phyloP scores from a whole-genome alignment of 2,888 invertebrate genomes.

The Nomada ruficornis region DNA sequence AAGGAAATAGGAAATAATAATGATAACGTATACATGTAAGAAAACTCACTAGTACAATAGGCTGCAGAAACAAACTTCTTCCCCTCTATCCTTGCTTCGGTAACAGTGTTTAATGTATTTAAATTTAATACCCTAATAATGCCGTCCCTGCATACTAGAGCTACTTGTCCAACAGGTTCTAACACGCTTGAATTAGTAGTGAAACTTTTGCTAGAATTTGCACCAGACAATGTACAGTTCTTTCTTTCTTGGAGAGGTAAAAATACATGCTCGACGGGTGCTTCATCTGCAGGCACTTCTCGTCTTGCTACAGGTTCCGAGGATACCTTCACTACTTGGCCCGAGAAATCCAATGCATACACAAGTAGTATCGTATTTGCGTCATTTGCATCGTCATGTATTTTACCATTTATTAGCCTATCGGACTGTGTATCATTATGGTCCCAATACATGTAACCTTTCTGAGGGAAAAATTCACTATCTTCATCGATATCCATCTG shows the following conservation, averaged over 20 bases:
- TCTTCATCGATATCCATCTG: conserved; percentile 83
- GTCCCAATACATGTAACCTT: conserved; percentile 86
- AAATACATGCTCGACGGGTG: conserved; percentile 89
- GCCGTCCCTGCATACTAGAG: conserved; percentile 91
- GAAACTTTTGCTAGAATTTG: conserved; percentile 45
- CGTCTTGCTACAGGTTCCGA: conserved; percentile 87
- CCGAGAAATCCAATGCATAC: conserved; percentile 86
- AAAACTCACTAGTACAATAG: conserved; percentile 91
- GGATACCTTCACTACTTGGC: conserved; percentile 85
- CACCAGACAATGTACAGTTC: conserved; percentile 49
- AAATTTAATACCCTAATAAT: conserved; percentile 90
- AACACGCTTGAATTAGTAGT: conserved; percentile 51
- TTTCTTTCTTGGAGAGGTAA: conserved; percentile 86
- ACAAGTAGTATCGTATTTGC: conserved; percentile 85
- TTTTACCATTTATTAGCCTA: conserved; percentile 86
- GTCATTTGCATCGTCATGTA: conserved; percentile 73
- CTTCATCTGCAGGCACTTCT: conserved; percentile 88
- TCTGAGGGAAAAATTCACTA: conserved; percentile 78
- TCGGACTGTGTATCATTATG: conserved; percentile 86
- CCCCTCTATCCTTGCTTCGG: conserved; percentile 88
- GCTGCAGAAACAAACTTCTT: conserved; percentile 92
- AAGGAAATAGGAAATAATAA: background rate
- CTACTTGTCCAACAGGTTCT: conserved; percentile 86
- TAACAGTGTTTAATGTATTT: conserved; percentile 88
- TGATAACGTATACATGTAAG: background rate